Conservation (phyloP, 2,888 invertebrate species). For the Allacma fusca region DNA sequence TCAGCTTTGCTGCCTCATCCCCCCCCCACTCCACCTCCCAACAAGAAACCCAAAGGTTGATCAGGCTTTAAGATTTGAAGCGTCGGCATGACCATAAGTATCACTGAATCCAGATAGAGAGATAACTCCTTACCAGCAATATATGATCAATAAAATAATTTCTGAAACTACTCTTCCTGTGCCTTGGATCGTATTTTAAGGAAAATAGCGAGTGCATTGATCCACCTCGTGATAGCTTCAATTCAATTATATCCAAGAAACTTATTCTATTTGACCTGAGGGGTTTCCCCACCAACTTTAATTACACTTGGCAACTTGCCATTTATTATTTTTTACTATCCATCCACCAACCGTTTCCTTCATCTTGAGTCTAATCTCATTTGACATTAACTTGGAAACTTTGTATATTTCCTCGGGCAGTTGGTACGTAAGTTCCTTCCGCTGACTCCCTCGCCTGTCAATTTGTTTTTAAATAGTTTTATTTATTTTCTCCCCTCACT, state of each 20-base stretch:
- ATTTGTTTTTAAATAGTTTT: conserved; percentile 11
- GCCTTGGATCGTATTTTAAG: not conserved
- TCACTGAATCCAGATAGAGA: too few relatives aligned
- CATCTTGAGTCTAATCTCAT: not conserved
- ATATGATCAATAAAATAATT: conserved; percentile 7
- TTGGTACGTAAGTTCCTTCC: not conserved
- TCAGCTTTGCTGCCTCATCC: not conserved
- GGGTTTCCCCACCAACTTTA: conserved; percentile 11
- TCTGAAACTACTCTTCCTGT: not conserved
- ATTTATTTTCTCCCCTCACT: not conserved
- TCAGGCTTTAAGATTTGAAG: not conserved
- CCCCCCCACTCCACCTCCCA: too few relatives aligned
- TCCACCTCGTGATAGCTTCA: conserved; percentile 5
- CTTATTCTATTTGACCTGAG: conserved; percentile 16
- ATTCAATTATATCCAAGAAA: conserved; percentile 12
- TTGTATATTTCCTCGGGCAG: conserved; percentile 2
- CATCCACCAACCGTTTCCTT: conserved; percentile 2
- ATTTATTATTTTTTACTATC: conserved; percentile 12
- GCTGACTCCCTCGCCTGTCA: conserved; percentile 6
- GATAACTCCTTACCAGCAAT: not conserved
- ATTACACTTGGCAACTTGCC: conserved; percentile 10
- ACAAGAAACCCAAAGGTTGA: not conserved
- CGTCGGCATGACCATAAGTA: too few relatives aligned
- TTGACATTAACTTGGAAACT: conserved; percentile 9
- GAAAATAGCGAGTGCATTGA: conserved; percentile 3